Base-by-base conservation (phyloP, 2,888 invertebrate genomes). In the Ennomos fuscantarius region DNA sequence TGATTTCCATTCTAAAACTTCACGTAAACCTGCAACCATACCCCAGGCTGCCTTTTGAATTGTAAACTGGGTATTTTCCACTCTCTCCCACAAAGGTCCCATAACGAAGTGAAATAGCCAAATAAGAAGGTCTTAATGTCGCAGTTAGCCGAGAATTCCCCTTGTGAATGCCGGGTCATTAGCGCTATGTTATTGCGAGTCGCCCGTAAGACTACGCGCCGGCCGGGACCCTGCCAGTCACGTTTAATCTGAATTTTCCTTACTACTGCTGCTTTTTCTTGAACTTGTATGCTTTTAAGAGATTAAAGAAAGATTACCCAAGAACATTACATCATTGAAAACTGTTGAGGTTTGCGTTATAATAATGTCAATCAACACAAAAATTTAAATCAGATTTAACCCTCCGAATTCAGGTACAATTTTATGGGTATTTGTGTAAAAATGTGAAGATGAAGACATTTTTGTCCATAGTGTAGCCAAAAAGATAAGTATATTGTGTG, bases 81-180 rank as follows among this genome's bases (percentile, higher is more conserved):
- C 70, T 68, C 75, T 75, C 71, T 73, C 68, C 80, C 83, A 83
- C 84, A 88, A 86, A 87, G 82, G 85, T 77, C 76, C 76, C 79
- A 84, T 88, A 88, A 89, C 85, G 86, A 87, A 86, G 85, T 85
- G 80, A 81, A 88, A 87, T 87, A 88, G 87, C 87, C 87, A 87
- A 89, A 87, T 87, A 89, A 88, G 88, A 86, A 86, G 87, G 87
- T 87, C 81, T 82, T 88, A 89, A 90, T 87, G 87, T 82, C 82
- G 85, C 87, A 87, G 88, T 90, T 89, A 89, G 81, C 82, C 76
- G 82, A 78, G 86, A 86, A 86, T 85, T 82, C 81, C 81, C 86
- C 87, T 84, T 81, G 85, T 88, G 88, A 89, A 89, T 89, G 82
- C 79, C 69, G 79, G 82, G 79, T 89, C 89, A 89, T 90, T 90